A percentile compares a stretch with the other conserved stretches of the same genome.
Conservation (phyloP, 2,113 vertebrate species). For the Falcunculus frontatus region DNA sequence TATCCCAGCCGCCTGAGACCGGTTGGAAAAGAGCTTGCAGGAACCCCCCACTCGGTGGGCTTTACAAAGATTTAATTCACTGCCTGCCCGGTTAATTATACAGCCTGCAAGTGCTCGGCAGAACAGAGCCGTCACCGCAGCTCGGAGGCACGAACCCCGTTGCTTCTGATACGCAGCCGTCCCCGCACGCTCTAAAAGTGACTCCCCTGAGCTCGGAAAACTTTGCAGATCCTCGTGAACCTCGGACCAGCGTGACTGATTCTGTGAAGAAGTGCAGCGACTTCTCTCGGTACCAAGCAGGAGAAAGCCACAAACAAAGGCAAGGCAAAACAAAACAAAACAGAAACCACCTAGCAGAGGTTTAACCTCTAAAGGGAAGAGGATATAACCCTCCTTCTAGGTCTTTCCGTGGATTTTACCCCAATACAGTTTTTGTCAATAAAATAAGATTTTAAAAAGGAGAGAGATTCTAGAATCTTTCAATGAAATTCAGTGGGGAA, state of each 20-base stretch:
- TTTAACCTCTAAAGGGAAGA: background rate
- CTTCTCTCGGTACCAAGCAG: background rate
- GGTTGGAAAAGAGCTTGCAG: background rate
- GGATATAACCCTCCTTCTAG: background rate
- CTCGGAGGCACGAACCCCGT: background rate
- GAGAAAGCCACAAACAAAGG: constrained; percentile 1
- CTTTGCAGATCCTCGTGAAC: background rate
- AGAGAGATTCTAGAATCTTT: background rate
- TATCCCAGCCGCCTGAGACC: constrained; percentile 31
- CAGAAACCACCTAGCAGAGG: background rate
- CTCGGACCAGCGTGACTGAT: background rate
- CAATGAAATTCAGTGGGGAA: background rate
- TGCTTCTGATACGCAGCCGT: background rate
- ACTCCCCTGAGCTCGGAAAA: background rate
- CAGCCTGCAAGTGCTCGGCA: constrained; percentile 33
- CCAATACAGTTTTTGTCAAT: background rate
- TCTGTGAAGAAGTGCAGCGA: background rate
- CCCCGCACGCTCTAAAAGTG: background rate
- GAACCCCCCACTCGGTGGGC: constrained; percentile 3
- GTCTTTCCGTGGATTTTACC: background rate
- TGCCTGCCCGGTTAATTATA: constrained; percentile 51
- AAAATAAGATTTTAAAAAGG: background rate
- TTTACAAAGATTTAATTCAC: constrained; percentile 34
- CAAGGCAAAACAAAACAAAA: background rate
- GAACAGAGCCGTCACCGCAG: background rate